Evolutionary conservation across 1,140 invertebrate genomes (phyloP).

Genomic region (Zaprionus kolodkinae): DNA sequence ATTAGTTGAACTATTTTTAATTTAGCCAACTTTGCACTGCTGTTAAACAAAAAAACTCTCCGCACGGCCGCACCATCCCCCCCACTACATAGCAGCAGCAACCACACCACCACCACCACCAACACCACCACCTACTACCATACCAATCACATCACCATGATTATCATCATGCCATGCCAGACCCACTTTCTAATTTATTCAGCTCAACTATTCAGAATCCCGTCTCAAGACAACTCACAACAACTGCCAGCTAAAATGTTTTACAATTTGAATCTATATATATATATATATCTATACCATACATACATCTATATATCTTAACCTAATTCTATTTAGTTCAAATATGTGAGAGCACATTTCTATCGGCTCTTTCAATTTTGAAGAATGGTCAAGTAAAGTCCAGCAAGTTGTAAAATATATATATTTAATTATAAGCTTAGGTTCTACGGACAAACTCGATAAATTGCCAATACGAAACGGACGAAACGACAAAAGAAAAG

Average conservation of each 20-base stretch:
- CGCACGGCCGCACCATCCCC: conserved; percentile 17
- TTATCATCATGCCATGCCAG: conserved; percentile 18
- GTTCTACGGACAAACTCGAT: conserved; percentile 48
- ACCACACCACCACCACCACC: conserved; percentile 34
- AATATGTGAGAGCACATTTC: conserved; percentile 27
- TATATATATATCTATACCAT: not conserved
- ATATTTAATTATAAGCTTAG: conserved; percentile 66
- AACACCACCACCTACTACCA: conserved; percentile 19
- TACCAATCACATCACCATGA: conserved; percentile 5
- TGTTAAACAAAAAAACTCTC: conserved; percentile 26
- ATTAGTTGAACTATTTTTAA: conserved; percentile 64
- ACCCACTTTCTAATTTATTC: conserved; percentile 50
- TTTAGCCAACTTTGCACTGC: conserved; percentile 52
- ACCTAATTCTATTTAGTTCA: conserved; percentile 35
- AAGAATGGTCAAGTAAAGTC: conserved; percentile 30
- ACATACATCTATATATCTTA: not conserved
- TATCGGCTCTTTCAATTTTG: conserved; percentile 33
- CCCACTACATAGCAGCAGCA: not conserved
- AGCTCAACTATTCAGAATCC: conserved; percentile 16
- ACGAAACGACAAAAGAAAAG: conserved; percentile 23
- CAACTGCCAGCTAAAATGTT: conserved; percentile 36
- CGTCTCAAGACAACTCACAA: conserved; percentile 8
- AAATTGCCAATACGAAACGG: conserved; percentile 40
- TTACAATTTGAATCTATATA: conserved; percentile 10
- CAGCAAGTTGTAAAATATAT: conserved; percentile 66